Evolutionary conservation across 2,797 vertebrate species (phyloP).

Genomic region (Champsocephalus gunnari): DNA sequence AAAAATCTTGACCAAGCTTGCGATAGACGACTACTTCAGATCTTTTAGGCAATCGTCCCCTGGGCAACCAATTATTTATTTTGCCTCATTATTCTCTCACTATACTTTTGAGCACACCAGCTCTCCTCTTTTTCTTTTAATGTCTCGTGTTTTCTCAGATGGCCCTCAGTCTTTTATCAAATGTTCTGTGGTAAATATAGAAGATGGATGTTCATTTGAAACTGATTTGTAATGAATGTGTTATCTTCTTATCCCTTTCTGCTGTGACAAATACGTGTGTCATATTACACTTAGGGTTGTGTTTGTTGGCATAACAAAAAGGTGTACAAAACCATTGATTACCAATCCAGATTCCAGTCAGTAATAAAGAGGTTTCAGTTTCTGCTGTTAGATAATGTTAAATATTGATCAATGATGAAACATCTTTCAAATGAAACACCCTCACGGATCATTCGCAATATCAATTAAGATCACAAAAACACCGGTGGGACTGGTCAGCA

Average conservation of each 20-base stretch:
- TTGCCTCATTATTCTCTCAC: constrained; percentile 43
- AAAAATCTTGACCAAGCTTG: constrained; percentile 79
- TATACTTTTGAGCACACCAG: constrained; percentile 41
- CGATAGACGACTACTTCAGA: constrained; percentile 81
- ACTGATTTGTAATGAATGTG: constrained; percentile 13
- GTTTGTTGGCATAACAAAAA: constrained; percentile 63
- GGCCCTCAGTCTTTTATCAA: constrained; percentile 22
- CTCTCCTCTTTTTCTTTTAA: constrained; percentile 15
- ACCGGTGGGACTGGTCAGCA: constrained; percentile 22
- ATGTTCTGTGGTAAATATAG: background rate
- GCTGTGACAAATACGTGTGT: constrained; percentile 56
- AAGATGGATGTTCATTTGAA: constrained; percentile 26
- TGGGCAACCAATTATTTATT: constrained; percentile 86
- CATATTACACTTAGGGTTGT: constrained; percentile 31
- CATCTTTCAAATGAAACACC: constrained; percentile 42
- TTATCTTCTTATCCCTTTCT: constrained; percentile 24
- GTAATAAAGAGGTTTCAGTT: constrained; percentile 43
- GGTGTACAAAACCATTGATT: constrained; percentile 65
- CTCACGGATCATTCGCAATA: constrained; percentile 19
- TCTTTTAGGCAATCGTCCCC: constrained; percentile 88
- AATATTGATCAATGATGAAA: constrained; percentile 48
- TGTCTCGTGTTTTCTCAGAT: constrained; percentile 15
- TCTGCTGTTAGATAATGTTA: constrained; percentile 29
- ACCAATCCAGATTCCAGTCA: constrained; percentile 47
- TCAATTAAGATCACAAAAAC: constrained; percentile 41